A percentile compares a stretch with the other conserved stretches of the same genome.
Evolutionary conservation across 2,888 invertebrate genomes (phyloP).

Genomic region (Capitulum mitella): DNA sequence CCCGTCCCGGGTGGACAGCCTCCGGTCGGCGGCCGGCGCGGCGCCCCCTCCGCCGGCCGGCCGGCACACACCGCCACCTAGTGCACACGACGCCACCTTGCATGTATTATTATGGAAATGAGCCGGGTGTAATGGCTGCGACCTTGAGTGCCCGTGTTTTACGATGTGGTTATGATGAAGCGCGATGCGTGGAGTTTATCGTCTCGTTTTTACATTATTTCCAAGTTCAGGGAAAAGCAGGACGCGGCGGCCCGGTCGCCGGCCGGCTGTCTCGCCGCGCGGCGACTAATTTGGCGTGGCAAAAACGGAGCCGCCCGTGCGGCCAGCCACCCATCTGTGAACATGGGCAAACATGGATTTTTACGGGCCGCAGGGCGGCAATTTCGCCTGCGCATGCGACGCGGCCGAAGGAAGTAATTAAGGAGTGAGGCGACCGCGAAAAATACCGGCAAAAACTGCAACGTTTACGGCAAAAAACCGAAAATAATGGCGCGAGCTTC

Average conservation of each 20-base stretch:
- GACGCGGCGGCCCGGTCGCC: not conserved
- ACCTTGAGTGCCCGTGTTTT: slow-evolving; percentile 16
- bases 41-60: not conserved
- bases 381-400: not conserved
- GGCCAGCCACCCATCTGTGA: not conserved
- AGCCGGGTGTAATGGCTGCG: not conserved
- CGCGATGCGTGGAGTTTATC: slow-evolving; percentile 23
- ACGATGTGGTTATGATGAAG: slow-evolving; percentile 23
- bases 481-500: not conserved
- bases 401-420: not conserved
- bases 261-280: not conserved
- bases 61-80: not conserved
- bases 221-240: not conserved
- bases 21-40: not conserved
- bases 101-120: slow-evolving; percentile 22
- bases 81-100: not conserved
- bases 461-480: not conserved
- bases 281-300: not conserved
- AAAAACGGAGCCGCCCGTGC: not conserved
- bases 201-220: not conserved
- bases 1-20: not conserved
- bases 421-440: slow-evolving; percentile 10
- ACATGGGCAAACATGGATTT: slow-evolving; percentile 7
- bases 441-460: not conserved
- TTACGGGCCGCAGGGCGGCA: not conserved